Percentiles rank a stretch among this genome's conserved stretches.
These are phyloP conservation scores for Thaumatotibia leucotreta DNA, from an alignment of 1,140 invertebrate genomes.

Conservation along the genomic window DNA sequence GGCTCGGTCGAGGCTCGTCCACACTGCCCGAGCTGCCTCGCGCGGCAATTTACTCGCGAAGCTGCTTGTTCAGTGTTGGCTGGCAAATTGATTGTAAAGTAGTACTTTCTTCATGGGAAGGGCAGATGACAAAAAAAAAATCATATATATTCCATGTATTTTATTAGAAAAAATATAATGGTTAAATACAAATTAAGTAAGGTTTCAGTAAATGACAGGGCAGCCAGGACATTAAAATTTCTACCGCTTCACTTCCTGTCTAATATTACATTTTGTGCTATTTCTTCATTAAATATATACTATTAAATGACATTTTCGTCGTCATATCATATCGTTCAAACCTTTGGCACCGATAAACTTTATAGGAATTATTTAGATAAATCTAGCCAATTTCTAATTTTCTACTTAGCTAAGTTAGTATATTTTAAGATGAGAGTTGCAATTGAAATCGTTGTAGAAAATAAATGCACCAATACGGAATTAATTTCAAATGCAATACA, in stretches of 20 bases:
- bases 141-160: background rate
- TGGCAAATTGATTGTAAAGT: too few relatives aligned
- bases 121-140: background rate
- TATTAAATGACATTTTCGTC: background rate
- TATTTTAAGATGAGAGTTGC: background rate
- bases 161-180: conserved; percentile 13
- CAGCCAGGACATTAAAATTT: background rate
- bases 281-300: background rate
- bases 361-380: background rate
- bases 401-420: background rate
- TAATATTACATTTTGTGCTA: background rate
- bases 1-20: too few relatives aligned
- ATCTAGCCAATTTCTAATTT: conserved; percentile 4
- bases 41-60: too few relatives aligned
- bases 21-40: too few relatives aligned
- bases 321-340: background rate
- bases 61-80: too few relatives aligned
- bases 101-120: too few relatives aligned
- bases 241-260: background rate
- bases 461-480: conserved; percentile 59
- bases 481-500: conserved; percentile 23
- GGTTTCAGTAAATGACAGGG: background rate
- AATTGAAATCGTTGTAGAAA: background rate
- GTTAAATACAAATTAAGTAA: conserved; percentile 1
- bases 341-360: conserved; percentile 7